Percentiles rank a stretch among this genome's conserved stretches.
phyloP scores from a whole-genome alignment of 2,113 vertebrate genomes.

The Girardinichthys multiradiatus region DNA sequence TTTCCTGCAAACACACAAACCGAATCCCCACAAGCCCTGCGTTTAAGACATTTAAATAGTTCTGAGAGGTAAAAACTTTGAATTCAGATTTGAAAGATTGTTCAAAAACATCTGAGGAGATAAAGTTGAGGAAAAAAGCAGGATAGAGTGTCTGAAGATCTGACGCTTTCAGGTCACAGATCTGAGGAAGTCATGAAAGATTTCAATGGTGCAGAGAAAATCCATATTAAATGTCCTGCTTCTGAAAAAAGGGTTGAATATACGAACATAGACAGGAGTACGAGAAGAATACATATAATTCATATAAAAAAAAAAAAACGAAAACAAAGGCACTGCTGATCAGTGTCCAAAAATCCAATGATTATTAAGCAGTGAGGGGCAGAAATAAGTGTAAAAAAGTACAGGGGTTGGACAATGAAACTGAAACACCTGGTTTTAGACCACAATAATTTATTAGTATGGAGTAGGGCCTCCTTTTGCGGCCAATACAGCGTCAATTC shows the following conservation, averaged over 20 bases:
- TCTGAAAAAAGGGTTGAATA: too few species aligned
- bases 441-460: too few species aligned
- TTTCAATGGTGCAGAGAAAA: neutral
- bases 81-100: constrained; percentile 10
- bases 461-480: too few species aligned
- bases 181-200: neutral
- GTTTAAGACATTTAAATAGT: constrained; percentile 23
- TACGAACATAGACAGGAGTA: too few species aligned
- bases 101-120: constrained; percentile 24
- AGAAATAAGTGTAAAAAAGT: neutral
- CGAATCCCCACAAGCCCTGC: constrained; percentile 15
- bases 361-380: neutral
- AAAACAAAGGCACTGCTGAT: too few species aligned
- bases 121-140: neutral
- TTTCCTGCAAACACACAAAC: constrained; percentile 21
- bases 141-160: constrained; percentile 10
- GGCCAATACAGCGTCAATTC: too few species aligned
- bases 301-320: too few species aligned
- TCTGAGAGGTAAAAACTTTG: constrained; percentile 14
- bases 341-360: neutral
- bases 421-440: too few species aligned
- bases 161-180: neutral
- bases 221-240: neutral
- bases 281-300: too few species aligned
- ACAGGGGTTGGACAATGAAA: too few species aligned